Base-by-base conservation (phyloP, 1,140 invertebrate genomes). In the Zophobas morio region DNA sequence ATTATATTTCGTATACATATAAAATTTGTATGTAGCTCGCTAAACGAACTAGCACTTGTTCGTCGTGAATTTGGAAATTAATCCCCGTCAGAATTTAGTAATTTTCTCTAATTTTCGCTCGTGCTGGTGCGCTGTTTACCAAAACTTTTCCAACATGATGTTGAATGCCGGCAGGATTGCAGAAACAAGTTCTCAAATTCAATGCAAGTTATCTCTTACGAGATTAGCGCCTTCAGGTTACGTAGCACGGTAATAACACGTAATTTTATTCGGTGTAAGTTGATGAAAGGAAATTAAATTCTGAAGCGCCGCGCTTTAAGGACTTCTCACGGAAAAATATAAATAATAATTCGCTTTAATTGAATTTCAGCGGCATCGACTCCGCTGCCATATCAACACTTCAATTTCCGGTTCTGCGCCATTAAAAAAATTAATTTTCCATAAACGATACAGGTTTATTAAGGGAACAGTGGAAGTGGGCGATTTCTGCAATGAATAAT, bases 231-330 rank as follows among this genome's bases (percentile, higher is more conserved):
- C 8, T 8, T 3, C 42, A 8, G 8, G 42, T 46, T 46, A 8
- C 42, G 8, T 46, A 46, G 42, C 49, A 51, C 3, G 2, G 4
- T 51, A 51, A 51, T 51, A 51, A 51, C 49, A 20, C 2, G 49
- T 34, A 53, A 60, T 60, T 60, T 60, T 60, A 60, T 60, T 60
- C 60, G 39, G 1, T 66, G n/a, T 39, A 8, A 63, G 4, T 36
- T 63, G 57, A 66, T 66, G 39, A 66, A 66, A 66, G 60, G 60
- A 66, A 66, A 66, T 66, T 40, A 66, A 66, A 66, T 66, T 60
- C 6, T 37, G 33, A 66, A 39, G n/a, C 37, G 60, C 35, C 34
- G 36, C 36, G 36, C 60, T 20, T 66, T 66, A 42, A 42, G 39
- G 60, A 66, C 42, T 66, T 66, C 60, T 66, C 60, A 66, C 60